Evolutionary conservation across 2,113 vertebrate genomes (phyloP), one percentile per base, ranked within the genome.

Genomic region (Eolophus roseicapilla): DNA sequence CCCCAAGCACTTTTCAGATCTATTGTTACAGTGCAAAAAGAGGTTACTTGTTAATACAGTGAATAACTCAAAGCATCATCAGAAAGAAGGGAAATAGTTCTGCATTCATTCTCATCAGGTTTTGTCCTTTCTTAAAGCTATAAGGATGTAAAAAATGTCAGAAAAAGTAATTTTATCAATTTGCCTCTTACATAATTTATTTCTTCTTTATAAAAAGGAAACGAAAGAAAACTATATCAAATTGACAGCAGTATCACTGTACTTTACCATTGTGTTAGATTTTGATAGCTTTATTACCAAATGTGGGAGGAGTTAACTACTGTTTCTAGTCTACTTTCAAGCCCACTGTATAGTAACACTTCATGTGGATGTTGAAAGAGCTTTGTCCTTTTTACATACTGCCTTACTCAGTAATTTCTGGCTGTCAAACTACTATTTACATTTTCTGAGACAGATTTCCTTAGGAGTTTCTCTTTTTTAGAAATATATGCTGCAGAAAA

Each of bases 161-260:
- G 65, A 96, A 84, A 76, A 12, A 43, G 41, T 43, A 74, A 76
- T 82, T 94, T 96, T 96, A 78, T 81, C 33, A 69, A 25, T 88
- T 95, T 95, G 29, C 52, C 64, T 95, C 31, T 88, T 95, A 86
- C 59, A 85, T 88, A 90, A 90, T 96, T 94, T 65, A 79, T 93
- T 95, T 95, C 27, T 94, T 77, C 41, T 70, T 81, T 35, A 69
- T 37, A 33, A 67, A 77, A 86, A 81, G 67, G 37, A 74, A 90
- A 41, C 68, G 50, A 93, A 90, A 91, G 33, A 75, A 49, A 6
- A 62, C 39, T 78, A 18, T 87, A 76, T 78, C 60, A 93, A 78
- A 82, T 24, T 85, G 87, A 79, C 71, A 95, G 57, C 52, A 79
- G 28, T 76, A 92, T 64, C 60, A 33, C 28, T 93, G 62, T 86